phyloP scores from a whole-genome alignment of 2,113 vertebrate genomes.

The Cyprinodon tularosa region DNA sequence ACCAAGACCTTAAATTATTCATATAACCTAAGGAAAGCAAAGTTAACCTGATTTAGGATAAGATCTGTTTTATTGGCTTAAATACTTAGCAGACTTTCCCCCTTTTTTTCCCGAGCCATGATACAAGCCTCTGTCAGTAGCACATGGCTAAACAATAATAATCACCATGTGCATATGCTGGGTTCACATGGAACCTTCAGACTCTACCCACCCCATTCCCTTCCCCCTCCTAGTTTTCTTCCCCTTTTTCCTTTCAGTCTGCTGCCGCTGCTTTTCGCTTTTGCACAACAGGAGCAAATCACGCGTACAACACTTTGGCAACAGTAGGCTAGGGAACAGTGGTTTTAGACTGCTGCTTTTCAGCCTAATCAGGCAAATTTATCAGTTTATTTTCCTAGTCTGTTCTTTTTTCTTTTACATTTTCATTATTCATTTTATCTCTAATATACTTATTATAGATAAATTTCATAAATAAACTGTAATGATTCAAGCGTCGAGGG shows the following conservation, averaged over 20 bases:
- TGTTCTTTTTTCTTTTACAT: not conserved
- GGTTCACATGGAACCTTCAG: slow-evolving; percentile 52
- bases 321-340: slow-evolving; percentile 18
- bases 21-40: not conserved
- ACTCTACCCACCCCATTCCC: slow-evolving; percentile 31
- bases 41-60: not conserved
- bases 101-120: slow-evolving; percentile 16
- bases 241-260: slow-evolving; percentile 59
- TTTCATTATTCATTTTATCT: not conserved
- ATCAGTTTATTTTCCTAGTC: not conserved
- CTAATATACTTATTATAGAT: not conserved
- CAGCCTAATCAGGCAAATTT: not conserved
- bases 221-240: slow-evolving; percentile 53
- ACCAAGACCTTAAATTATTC: not conserved
- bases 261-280: slow-evolving; percentile 37
- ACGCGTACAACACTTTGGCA: slow-evolving; percentile 28
- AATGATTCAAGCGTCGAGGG: not conserved
- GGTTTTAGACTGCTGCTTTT: slow-evolving; percentile 10
- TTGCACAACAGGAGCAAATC: slow-evolving; percentile 10
- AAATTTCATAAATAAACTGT: not conserved
- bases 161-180: slow-evolving; percentile 44
- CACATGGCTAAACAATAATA: slow-evolving; percentile 41
- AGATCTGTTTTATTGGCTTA: slow-evolving; percentile 5
- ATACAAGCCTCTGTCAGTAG: slow-evolving; percentile 23
- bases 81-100: not conserved